Evolutionary conservation across 2,113 vertebrate species (phyloP), one percentile per base, ranked within the genome.

Genomic region (Apaloderma vittatum): DNA sequence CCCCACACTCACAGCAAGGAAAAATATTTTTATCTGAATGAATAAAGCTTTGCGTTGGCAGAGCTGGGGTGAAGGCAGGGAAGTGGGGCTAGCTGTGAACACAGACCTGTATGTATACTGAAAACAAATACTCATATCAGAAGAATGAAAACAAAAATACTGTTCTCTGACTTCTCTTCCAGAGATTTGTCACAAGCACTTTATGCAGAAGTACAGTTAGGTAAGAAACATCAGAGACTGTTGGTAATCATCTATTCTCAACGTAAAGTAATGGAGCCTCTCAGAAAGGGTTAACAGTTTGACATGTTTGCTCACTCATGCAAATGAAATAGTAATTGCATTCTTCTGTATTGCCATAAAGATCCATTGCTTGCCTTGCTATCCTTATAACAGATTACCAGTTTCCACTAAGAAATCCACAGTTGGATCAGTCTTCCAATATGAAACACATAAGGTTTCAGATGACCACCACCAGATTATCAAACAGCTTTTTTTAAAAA

Each of bases 101-200:
- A 46, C 1, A 0, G 3, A 12, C 4, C 12, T 48, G 1, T 3
- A 3, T 1, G 0, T 6, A 17, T 14, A 24, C 13, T 48, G 22
- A 71, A 89, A 86, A 71, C 23, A 40, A 59, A 68, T 12, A 62
- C 3, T 65, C 6, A 1, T 2, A 63, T 11, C 14, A 65, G 12
- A 73, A 61, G 59, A 32, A 21, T 6, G 4, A 40, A 40, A 40
- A 30, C 6, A 17, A 58, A 52, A 49, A 36, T 10, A 16, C 20
- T 92, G 2, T 74, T 23, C 55, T 51, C 8, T 23, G 4, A 37
- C 13, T 55, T 80, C 10, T 43, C 40, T 6, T 74, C 65, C 48
- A 62, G 36, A 46, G 18, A 66, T 32, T 23, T 58, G 10, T 29
- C 51, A 46, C 22, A 77, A 81, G 12, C 4, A 6, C 8, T 71